Evolutionary conservation across 2,888 invertebrate genomes (phyloP).

Genomic region (Neoitamus cyanurus): DNA sequence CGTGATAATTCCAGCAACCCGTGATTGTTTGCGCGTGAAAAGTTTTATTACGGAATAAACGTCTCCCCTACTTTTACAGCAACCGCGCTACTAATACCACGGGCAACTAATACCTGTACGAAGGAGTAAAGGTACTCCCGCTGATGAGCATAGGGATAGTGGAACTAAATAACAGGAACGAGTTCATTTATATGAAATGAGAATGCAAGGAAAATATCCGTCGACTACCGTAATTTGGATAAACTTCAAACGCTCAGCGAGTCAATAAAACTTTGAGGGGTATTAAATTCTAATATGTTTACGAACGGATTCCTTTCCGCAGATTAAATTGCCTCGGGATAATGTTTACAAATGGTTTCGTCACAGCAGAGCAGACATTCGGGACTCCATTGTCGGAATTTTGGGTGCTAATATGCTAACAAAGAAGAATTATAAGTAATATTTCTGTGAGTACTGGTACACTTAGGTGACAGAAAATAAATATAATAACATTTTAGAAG

Average conservation of each 20-base stretch:
- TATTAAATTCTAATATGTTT: slow-evolving; percentile 41
- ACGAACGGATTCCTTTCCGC: neutral
- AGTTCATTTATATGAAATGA: slow-evolving; percentile 3
- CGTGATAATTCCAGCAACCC: slow-evolving; percentile 23
- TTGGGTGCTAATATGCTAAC: neutral
- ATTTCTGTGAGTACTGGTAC: neutral
- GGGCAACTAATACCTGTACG: neutral
- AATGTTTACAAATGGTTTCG: neutral
- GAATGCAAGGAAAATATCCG: slow-evolving; percentile 4
- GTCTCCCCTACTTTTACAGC: neutral
- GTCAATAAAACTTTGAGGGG: slow-evolving; percentile 18
- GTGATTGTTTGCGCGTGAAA: slow-evolving; percentile 26
- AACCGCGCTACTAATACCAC: neutral
- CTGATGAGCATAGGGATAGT: neutral
- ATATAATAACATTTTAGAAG: neutral
- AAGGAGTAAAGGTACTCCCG: neutral
- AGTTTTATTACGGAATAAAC: slow-evolving; percentile 2
- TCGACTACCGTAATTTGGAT: neutral
- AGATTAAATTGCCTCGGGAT: slow-evolving; percentile 1
- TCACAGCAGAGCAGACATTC: neutral
- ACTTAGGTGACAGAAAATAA: neutral
- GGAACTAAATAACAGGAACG: neutral
- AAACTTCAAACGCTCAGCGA: neutral
- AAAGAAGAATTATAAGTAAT: neutral
- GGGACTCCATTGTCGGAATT: neutral